Base-by-base conservation (phyloP, 2,888 invertebrate genomes). In the Camptogramma bilineatum region DNA sequence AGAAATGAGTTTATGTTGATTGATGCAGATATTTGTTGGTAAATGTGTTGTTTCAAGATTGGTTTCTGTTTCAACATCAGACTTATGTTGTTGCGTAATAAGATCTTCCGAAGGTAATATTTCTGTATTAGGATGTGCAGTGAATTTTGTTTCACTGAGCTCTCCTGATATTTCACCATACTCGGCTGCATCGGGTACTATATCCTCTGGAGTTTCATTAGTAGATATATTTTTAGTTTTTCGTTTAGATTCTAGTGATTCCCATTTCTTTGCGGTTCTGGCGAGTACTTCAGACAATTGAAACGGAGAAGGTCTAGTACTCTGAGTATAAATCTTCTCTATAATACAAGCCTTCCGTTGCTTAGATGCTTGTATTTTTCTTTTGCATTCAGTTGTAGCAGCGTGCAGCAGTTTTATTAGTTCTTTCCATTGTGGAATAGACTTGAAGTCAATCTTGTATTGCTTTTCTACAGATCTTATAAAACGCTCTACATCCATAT, bases 101-200 rank as follows among this genome's bases (percentile, higher is more conserved):
- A 52, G 3, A 4, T 71, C 68, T 52, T 68, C 68, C 53, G 72
- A 68, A 52, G 71, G 66, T 31, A 72, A 39, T 24, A 68, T 69
- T 78, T 87, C 87, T 59, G 89, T 86, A 70, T 90, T 90, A 4
- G 78, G 86, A 75, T 86, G 90, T 39, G 64, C 72, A 16, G 75
- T 76, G 13, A 70, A 70, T 61, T 72, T 61, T 17, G 54, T 59
- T 16, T 69, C 72, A 62, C 66, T 75, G 5, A 62, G 56, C 69
- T 79, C 80, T 56, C 61, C 73, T 2, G 58, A 28, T 28, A 56
- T 17, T 71, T 76, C 75, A 53, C 70, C 73, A 18, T 56, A 46
- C 42, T 57, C 24, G 24, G 62, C 52, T 13, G n/a, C 53, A 16
- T 60, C 28, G n/a, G 21, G 9, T 46, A 50, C 24, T 17, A 42